Evolutionary conservation across 2,113 vertebrate species (phyloP), one percentile per base, ranked within the genome.

Genomic region (Sula dactylatra): DNA sequence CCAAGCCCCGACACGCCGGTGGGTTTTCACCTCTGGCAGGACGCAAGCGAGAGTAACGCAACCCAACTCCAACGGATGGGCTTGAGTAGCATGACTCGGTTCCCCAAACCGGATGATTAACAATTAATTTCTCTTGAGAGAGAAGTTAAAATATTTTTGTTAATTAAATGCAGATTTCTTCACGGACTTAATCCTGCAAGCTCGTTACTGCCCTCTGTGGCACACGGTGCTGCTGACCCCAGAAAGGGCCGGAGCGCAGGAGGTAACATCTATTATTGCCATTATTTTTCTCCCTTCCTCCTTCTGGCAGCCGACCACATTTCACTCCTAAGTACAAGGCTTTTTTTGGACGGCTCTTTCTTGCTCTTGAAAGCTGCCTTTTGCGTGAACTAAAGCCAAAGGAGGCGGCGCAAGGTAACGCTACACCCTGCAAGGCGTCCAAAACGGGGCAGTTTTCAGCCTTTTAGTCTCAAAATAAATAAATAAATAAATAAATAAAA

Each of bases 371-470:
- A 50, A 94, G 58, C 22, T 0, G 3, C 54, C 25, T 59, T 83
- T 72, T 29, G 49, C 25, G 4, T 2, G 12, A 92, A 50, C 26
- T 29, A 7, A 26, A 66, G 34, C 81, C 90, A 80, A 16, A 4
- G 13, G 77, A 31, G 31, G 73, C 0, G 0, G 64, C 7, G 6
- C 4, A 0, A 29, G 70, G 76, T 18, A 77, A 91, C 0, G 1
- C 64, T 61, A 10, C 45, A 44, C 52, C 16, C 4, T 0, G n/a
- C 47, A 1, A 55, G 44, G 67, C 22, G 1, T 7, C 47, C 27
- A 25, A 38, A 66, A 11, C 5, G 0, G 1, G 59, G 18, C 1
- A 4, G 3, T 1, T 45, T 52, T 31, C 58, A 65, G 62, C 58
- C 24, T 49, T 65, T 54, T 40, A 29, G 26, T 16, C 49, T 44